Evolutionary conservation across 2,113 vertebrate genomes (phyloP), one percentile per base, ranked within the genome.

Genomic region (Neotoma lepida): DNA sequence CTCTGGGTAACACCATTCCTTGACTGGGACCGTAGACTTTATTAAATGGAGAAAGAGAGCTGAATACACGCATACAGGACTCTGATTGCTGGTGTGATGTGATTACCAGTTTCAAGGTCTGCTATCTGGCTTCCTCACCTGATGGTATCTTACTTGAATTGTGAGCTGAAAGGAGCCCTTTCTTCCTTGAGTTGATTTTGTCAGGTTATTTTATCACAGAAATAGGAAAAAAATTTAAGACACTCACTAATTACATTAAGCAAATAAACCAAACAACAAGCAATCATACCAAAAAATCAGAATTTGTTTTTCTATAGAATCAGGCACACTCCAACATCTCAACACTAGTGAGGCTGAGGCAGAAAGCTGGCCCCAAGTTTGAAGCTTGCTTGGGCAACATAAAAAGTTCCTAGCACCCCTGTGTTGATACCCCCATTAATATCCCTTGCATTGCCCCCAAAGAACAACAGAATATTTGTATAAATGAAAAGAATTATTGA

Each of bases 341-440:
- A 70, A 24, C 35, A 66, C 9, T 46, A 2, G 66, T n/a, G 33
- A 68, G 33, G 66, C 24, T 54, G 33, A 35, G 33, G 9, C 9
- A 54, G 33, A 35, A 51, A 51, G 20, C 3, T 70, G 22, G 5
- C 18, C 5, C 4, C 1, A 46, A 17, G 30, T 68, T 26, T 26
- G 12, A 86, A 35, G 10, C 20, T 64, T n/a, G 6, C 12, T n/a
- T 51, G 20, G 0, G 10, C 44, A n/a, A 86, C 3, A 26, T 17
- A 70, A 51, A 4, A 2, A 6, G 0, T 70, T 26, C 46, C 9
- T n/a, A 4, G 6, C 6, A 9, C 10, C 5, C 8, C 6, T 35
- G 6, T 33, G 9, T 30, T 64, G 28, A 64, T 49, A 6, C 2
- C 13, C 10, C 9, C 5, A 33, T 6, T 68, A n/a, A 68, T 68